Percentiles rank a stretch among this genome's conserved stretches.
These are phyloP conservation scores for Cephalopachus bancanus DNA, from an alignment of 2,797 vertebrate genomes.

Conservation along the genomic window DNA sequence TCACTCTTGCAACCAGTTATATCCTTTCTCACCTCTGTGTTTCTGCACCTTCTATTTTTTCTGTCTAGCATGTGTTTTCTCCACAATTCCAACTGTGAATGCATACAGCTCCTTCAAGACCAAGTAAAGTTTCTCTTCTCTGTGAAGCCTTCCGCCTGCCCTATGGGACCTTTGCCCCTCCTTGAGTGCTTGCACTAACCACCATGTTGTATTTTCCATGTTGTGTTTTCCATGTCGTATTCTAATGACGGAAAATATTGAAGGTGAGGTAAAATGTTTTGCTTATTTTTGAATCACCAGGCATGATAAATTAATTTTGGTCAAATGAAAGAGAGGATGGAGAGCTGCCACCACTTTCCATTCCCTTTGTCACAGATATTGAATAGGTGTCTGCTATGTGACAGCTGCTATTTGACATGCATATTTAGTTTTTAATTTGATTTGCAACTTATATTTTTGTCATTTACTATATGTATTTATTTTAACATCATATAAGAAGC, in stretches of 20 bases:
- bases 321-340: not conserved
- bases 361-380: conserved; percentile 28
- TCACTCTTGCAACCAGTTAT: not conserved
- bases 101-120: not conserved
- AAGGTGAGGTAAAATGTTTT: not conserved
- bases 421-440: conserved; percentile 20
- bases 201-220: not conserved
- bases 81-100: not conserved
- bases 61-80: not conserved
- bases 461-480: conserved; percentile 33
- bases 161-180: not conserved
- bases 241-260: not conserved
- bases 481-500: not conserved
- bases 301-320: not conserved
- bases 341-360: not conserved
- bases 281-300: not conserved
- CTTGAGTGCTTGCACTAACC: no score
- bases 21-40: not conserved
- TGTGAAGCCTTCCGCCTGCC: not conserved
- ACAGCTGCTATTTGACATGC: not conserved
- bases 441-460: conserved; percentile 48
- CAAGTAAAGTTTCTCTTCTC: conserved; percentile 71
- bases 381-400: not conserved
- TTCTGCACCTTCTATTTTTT: not conserved
- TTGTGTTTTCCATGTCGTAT: not conserved